phyloP scores from a whole-genome alignment of 2,797 vertebrate species.

The Psittacula derbiana region DNA sequence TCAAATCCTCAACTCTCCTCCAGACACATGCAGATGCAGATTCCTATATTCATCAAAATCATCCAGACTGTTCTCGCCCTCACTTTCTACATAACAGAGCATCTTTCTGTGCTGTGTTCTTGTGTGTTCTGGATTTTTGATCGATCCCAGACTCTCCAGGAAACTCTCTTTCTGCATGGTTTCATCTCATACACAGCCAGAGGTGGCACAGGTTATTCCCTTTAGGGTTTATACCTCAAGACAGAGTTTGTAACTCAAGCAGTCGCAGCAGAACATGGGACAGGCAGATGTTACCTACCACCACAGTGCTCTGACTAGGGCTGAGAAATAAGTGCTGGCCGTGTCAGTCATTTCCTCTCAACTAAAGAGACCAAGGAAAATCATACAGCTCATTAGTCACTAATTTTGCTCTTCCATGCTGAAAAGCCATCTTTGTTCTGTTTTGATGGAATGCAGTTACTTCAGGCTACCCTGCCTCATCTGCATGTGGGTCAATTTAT shows the following conservation, averaged over 20 bases:
- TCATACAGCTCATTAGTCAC: not conserved
- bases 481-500: not conserved
- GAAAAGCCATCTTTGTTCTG: not conserved
- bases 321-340: not conserved
- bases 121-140: not conserved
- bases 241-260: not conserved
- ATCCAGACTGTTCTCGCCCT: not conserved
- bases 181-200: not conserved
- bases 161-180: not conserved
- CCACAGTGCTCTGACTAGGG: not conserved
- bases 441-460: not conserved
- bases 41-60: not conserved
- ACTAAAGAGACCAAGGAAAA: not conserved
- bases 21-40: not conserved
- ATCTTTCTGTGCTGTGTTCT: not conserved
- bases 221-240: not conserved
- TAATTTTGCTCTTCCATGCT: not conserved
- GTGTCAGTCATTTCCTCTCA: not conserved
- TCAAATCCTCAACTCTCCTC: not conserved
- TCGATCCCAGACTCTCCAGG: not conserved
- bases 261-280: not conserved
- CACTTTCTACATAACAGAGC: not conserved
- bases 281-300: not conserved
- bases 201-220: not conserved
- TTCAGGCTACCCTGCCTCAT: not conserved